Evolutionary conservation across 2,113 vertebrate genomes (phyloP).

Genomic region (Macquaria australasica): DNA sequence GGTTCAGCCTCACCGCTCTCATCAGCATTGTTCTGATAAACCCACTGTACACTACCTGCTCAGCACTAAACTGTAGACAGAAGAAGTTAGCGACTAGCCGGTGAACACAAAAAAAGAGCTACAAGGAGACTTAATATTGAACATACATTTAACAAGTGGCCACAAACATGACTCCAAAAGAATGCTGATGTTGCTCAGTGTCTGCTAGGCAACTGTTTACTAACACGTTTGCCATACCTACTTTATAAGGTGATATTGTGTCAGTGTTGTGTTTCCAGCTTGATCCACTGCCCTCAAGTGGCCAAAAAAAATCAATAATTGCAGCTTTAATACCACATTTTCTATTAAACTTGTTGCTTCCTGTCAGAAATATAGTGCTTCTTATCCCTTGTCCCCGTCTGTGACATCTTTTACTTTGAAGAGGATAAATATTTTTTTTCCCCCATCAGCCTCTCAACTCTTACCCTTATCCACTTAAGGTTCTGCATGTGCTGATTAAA

Average conservation of each 20-base stretch:
- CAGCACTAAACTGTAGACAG: background rate
- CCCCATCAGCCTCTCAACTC: background rate
- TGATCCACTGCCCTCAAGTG: background rate
- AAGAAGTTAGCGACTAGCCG: no score
- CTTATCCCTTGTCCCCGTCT: background rate
- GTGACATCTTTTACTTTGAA: background rate
- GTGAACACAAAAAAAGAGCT: background rate
- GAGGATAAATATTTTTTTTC: background rate
- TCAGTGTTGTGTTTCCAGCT: background rate
- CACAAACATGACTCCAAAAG: background rate
- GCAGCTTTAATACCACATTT: background rate
- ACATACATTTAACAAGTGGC: background rate
- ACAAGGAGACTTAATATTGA: background rate
- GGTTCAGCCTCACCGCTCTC: background rate
- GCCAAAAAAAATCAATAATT: background rate
- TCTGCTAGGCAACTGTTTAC: background rate
- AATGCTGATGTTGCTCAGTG: background rate
- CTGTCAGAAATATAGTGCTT: background rate
- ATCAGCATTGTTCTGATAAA: no score
- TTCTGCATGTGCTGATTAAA: background rate
- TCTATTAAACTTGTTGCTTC: background rate
- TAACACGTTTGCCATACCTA: background rate
- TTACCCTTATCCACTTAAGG: background rate
- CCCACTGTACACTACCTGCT: no score
- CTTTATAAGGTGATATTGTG: background rate